Evolutionary conservation across 2,113 vertebrate species (phyloP).

Genomic region (Otocyon megalotis): DNA sequence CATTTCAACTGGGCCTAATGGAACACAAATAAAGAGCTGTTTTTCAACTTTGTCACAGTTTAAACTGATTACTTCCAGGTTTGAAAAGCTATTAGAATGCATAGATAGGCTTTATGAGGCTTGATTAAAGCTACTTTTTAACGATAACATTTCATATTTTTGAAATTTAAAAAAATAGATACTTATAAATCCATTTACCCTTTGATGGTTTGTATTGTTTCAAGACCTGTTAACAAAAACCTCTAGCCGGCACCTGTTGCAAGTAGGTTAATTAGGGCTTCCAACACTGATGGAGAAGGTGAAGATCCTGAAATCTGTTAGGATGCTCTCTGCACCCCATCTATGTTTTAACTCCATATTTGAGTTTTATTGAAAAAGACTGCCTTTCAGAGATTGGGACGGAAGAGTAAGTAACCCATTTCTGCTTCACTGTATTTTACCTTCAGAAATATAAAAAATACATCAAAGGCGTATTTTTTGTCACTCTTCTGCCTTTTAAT

Average conservation of each 20-base stretch:
- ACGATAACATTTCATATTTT: background rate
- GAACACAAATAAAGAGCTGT: background rate
- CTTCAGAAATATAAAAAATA: conserved; percentile 80
- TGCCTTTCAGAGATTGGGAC: conserved; percentile 68
- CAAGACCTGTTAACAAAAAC: conserved; percentile 69
- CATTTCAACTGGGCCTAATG: background rate
- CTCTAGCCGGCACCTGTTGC: conserved; percentile 47
- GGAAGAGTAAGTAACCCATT: conserved; percentile 72
- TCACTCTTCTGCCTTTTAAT: conserved; percentile 78
- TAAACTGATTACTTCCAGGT: background rate
- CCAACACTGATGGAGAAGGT: conserved; percentile 44
- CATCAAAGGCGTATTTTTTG: conserved; percentile 64
- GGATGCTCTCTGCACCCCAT: background rate
- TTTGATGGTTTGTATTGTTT: conserved; percentile 55
- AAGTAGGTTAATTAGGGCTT: conserved; percentile 56
- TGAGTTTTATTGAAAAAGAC: conserved; percentile 77
- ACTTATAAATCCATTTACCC: background rate
- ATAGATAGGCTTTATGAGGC: background rate
- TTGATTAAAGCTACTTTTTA: background rate
- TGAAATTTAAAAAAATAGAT: background rate
- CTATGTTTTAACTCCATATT: conserved; percentile 63
- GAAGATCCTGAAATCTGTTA: background rate
- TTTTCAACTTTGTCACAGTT: background rate
- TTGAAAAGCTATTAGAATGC: background rate
- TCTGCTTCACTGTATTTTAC: conserved; percentile 58